Evolutionary conservation across 2,113 vertebrate species (phyloP).

Genomic region (Platysteira castanea): DNA sequence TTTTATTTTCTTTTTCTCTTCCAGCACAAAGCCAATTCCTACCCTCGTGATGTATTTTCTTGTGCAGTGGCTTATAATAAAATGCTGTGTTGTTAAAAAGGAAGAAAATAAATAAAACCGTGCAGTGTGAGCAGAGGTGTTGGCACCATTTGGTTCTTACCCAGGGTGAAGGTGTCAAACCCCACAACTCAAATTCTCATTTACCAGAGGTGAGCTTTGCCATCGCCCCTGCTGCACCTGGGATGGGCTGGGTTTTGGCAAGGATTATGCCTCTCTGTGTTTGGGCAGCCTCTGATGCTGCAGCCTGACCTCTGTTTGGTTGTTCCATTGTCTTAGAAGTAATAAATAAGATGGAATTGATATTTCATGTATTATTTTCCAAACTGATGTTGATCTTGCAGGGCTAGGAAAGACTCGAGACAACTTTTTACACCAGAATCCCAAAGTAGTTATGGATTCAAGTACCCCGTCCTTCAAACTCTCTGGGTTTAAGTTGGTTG

Average conservation of each 20-base stretch:
- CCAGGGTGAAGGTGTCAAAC: not conserved
- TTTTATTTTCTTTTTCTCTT: not conserved
- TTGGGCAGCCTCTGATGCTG: not conserved
- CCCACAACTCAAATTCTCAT: not conserved
- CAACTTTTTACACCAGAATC: not conserved
- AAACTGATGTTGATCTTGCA: not conserved
- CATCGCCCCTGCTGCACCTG: accelerated
- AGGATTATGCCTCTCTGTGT: not conserved
- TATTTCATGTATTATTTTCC: not conserved
- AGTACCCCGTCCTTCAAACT: not conserved
- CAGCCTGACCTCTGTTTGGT: not conserved
- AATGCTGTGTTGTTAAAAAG: not conserved
- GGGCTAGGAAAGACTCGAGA: not conserved
- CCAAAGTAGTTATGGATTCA: not conserved
- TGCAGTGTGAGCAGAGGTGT: not conserved
- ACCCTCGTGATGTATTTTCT: not conserved
- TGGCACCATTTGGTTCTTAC: not conserved
- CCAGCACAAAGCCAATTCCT: not conserved
- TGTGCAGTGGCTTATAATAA: not conserved
- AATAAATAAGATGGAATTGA: not conserved
- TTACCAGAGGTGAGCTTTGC: not conserved
- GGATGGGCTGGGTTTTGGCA: no score
- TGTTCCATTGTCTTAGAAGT: accelerated
- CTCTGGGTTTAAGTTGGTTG: not conserved
- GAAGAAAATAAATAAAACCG: not conserved